Conservation (phyloP, 2,113 vertebrate genomes). For the Hemibates koningsi region DNA sequence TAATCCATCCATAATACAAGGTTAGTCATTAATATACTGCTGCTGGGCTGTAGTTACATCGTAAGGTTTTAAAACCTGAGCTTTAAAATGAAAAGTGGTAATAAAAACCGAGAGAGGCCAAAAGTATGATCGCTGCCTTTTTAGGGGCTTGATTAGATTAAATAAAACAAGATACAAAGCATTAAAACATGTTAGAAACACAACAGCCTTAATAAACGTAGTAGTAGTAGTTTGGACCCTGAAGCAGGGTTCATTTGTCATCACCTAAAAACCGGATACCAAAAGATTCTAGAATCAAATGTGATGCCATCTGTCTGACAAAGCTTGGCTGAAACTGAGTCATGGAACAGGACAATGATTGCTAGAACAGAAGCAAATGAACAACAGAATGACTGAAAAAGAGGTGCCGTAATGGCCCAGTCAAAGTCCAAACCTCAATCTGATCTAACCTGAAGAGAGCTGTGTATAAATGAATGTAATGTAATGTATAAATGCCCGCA, state of each 20-base stretch:
- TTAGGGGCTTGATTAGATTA: background rate
- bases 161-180: background rate
- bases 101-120: background rate
- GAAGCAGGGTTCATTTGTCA: background rate
- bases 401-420: fast-evolving
- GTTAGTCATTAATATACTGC: background rate
- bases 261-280: fast-evolving
- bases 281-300: background rate
- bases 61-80: background rate
- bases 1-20: fast-evolving
- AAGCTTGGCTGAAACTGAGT: background rate
- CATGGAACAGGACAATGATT: background rate
- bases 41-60: background rate
- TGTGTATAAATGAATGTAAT: background rate
- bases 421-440: background rate
- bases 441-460: background rate
- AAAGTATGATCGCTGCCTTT: background rate
- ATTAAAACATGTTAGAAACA: background rate
- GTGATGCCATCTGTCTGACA: background rate
- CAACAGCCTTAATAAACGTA: background rate
- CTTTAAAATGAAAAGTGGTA: background rate
- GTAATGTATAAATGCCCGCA: background rate
- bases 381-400: background rate
- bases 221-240: background rate
- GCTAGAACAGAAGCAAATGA: background rate